Evolutionary conservation across 2,113 vertebrate genomes (phyloP).

Genomic region (Alectura lathami): DNA sequence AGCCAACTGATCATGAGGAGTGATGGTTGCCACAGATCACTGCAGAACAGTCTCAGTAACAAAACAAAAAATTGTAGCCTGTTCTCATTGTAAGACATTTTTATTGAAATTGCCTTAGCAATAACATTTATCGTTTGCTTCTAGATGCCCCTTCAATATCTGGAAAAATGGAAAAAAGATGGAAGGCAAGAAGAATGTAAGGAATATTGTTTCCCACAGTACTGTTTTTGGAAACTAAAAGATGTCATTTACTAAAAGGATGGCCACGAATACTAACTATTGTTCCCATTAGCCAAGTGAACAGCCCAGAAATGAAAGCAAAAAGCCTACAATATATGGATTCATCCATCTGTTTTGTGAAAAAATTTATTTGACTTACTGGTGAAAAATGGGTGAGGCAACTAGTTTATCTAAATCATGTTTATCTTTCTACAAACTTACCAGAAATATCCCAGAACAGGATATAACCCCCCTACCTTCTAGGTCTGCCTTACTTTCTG

Average conservation of each 20-base stretch:
- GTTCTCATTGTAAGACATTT: neutral
- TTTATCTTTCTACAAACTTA: neutral
- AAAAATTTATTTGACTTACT: neutral
- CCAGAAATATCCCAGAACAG: neutral
- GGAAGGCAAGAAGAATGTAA: neutral
- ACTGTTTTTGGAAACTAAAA: constrained; percentile 16
- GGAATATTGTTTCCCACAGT: neutral
- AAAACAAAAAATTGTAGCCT: neutral
- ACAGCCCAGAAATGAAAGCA: neutral
- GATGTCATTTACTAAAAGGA: constrained; percentile 28
- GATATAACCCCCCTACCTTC: neutral
- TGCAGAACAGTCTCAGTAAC: neutral
- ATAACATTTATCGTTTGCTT: neutral
- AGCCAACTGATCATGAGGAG: neutral
- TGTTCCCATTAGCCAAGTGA: neutral
- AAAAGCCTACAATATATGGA: neutral
- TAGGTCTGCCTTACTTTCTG: neutral
- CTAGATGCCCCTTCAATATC: neutral
- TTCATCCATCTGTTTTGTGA: neutral
- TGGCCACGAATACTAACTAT: constrained; percentile 57
- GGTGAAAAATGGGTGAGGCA: neutral
- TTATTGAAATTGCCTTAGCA: neutral
- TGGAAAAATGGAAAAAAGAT: neutral
- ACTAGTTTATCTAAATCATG: neutral
- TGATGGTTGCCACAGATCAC: neutral